Conservation (phyloP, 2,888 invertebrate genomes). For the Synanthedon andrenaeformis region DNA sequence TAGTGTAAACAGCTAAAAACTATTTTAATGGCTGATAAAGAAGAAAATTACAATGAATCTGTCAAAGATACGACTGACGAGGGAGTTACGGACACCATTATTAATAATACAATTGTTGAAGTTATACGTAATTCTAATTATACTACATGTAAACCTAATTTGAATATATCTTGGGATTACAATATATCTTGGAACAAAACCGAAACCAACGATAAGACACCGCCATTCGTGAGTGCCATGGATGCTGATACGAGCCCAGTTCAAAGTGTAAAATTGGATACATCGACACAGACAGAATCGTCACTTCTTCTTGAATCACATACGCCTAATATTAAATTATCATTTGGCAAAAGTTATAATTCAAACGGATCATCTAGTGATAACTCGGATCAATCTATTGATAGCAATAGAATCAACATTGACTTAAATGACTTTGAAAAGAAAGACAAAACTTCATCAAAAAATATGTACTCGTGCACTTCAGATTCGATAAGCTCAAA, state of each 20-base stretch:
- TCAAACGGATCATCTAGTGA: slow-evolving; percentile 30
- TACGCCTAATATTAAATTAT: slow-evolving; percentile 33
- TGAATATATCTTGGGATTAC: slow-evolving; percentile 48
- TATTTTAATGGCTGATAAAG: slow-evolving; percentile 12
- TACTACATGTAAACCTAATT: slow-evolving; percentile 15
- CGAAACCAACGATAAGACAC: slow-evolving; percentile 28
- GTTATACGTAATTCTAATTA: slow-evolving; percentile 25
- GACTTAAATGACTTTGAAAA: slow-evolving; percentile 33
- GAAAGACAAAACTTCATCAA: slow-evolving; percentile 31
- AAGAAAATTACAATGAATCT: slow-evolving; percentile 17
- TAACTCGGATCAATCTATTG: slow-evolving; percentile 26
- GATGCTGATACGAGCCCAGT: slow-evolving; percentile 29
- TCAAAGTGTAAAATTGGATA: slow-evolving; percentile 20
- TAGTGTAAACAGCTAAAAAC: no score
- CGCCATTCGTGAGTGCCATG: slow-evolving; percentile 43
- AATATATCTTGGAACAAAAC: slow-evolving; percentile 47
- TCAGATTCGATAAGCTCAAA: slow-evolving; percentile 20
- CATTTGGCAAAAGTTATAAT: slow-evolving; percentile 39
- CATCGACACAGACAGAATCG: slow-evolving; percentile 43
- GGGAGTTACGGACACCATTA: background rate
- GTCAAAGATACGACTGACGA: slow-evolving; percentile 22
- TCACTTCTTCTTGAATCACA: slow-evolving; percentile 13
- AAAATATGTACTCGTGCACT: slow-evolving; percentile 39
- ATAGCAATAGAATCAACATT: slow-evolving; percentile 38
- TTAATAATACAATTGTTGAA: slow-evolving; percentile 39